These are phyloP conservation scores for Drosophila sp. DNA, from an alignment of 1,140 invertebrate genomes.

Conservation along the genomic window DNA sequence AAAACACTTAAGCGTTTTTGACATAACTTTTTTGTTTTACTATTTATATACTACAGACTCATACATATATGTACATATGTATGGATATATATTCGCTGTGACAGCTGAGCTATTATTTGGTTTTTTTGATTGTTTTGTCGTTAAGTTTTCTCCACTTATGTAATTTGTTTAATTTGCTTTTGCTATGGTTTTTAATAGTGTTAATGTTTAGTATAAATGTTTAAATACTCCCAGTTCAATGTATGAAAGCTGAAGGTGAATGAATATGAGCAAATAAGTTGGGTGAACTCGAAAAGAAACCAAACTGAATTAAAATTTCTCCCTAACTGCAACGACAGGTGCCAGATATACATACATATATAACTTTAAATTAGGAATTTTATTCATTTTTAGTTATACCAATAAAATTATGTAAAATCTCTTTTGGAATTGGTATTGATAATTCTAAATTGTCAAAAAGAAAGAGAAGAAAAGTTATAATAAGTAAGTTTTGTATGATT, in stretches of 20 bases:
- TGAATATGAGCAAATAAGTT: not conserved
- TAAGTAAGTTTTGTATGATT: too few species aligned
- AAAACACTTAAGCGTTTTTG: not conserved
- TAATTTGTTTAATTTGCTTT: slow-evolving; percentile 15
- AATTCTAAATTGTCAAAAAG: too few species aligned
- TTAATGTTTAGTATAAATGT: slow-evolving; percentile 19
- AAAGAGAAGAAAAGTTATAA: too few species aligned
- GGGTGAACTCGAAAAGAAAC: not conserved
- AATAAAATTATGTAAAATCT: too few species aligned
- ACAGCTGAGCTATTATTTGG: slow-evolving; percentile 9
- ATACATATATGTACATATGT: not conserved
- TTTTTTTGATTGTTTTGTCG: slow-evolving; percentile 3
- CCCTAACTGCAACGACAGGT: too few species aligned
- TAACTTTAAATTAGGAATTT: too few species aligned
- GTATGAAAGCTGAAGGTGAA: slow-evolving; percentile 11
- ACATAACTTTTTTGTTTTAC: not conserved
- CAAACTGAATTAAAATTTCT: not conserved
- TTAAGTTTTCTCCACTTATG: slow-evolving; percentile 13
- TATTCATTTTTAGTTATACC: too few species aligned
- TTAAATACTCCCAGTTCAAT: slow-evolving; percentile 5
- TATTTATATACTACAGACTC: not conserved
- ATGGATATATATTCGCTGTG: not conserved
- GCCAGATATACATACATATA: too few species aligned
- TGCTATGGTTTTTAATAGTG: slow-evolving; percentile 28
- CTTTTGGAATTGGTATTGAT: too few species aligned